phyloP scores from a whole-genome alignment of 2,113 vertebrate species.

The Sander lucioperca region DNA sequence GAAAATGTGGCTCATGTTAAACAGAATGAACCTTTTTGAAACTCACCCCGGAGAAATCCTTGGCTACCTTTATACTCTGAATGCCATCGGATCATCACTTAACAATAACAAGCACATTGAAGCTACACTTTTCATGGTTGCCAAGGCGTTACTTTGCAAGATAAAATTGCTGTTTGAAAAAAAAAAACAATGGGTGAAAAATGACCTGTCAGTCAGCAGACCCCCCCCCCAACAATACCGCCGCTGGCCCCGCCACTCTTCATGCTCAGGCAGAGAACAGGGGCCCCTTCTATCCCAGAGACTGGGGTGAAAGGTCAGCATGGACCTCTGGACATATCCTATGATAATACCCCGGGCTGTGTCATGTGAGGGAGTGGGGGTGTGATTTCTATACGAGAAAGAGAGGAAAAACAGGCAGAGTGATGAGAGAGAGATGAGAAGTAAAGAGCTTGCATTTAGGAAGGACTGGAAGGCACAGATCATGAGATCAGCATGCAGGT shows the following conservation, averaged over 20 bases:
- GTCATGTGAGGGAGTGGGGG: constrained; percentile 77
- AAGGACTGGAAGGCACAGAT: constrained; percentile 85
- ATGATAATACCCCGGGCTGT: constrained; percentile 72
- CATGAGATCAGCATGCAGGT: constrained; percentile 91
- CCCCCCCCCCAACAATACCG: constrained; percentile 75
- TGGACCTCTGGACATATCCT: constrained; percentile 89
- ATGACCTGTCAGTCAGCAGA: constrained; percentile 80
- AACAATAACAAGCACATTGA: constrained; percentile 72
- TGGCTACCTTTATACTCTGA: constrained; percentile 56
- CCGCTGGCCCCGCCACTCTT: constrained; percentile 69
- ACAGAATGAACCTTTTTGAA: constrained; percentile 38
- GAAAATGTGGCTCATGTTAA: constrained; percentile 31
- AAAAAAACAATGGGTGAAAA: constrained; percentile 81
- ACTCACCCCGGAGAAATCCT: constrained; percentile 26
- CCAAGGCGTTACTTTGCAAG: constrained; percentile 77
- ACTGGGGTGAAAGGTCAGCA: constrained; percentile 84
- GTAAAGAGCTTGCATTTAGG: constrained; percentile 67
- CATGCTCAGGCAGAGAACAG: constrained; percentile 71
- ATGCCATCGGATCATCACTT: constrained; percentile 64
- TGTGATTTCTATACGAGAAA: constrained; percentile 58
- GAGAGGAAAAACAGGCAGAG: constrained; percentile 53
- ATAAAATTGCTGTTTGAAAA: constrained; percentile 78
- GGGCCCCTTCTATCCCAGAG: constrained; percentile 83
- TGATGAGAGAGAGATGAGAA: constrained; percentile 64
- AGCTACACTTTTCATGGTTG: constrained; percentile 74